These are phyloP conservation scores for Acanthosepion esculentum DNA, from an alignment of 2,888 invertebrate species.

Conservation along the genomic window DNA sequence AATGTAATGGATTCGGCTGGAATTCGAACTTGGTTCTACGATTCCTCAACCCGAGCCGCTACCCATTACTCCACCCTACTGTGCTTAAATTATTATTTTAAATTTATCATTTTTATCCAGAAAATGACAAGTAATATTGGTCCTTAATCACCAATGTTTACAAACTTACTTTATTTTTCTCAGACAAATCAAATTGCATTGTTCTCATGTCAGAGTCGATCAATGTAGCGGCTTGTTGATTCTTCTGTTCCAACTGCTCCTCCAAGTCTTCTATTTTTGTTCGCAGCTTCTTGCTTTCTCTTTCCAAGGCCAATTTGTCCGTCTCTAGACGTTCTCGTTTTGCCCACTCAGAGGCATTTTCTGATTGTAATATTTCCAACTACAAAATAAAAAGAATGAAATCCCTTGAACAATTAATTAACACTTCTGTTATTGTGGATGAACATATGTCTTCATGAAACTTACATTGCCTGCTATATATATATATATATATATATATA, in stretches of 20 bases:
- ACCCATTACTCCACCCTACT: no score
- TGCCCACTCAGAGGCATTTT: slow-evolving; percentile 95
- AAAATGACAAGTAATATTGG: background rate
- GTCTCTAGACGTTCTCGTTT: slow-evolving; percentile 91
- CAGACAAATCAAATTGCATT: slow-evolving; percentile 73
- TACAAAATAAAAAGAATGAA: slow-evolving; percentile 73
- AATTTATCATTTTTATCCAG: no score
- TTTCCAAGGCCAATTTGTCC: slow-evolving; percentile 88
- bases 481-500: no score
- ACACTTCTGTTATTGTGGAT: no score
- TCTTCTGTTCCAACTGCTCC: slow-evolving; percentile 80
- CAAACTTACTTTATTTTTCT: slow-evolving; percentile 73
- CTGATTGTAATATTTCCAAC: slow-evolving; percentile 89
- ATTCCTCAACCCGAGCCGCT: no score
- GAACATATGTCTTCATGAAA: no score
- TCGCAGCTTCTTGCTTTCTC: slow-evolving; percentile 89
- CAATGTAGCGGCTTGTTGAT: slow-evolving; percentile 67
- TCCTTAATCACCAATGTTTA: background rate
- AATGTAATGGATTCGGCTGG: no score
- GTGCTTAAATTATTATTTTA: no score
- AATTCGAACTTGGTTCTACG: no score
- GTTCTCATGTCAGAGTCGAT: slow-evolving; percentile 73
- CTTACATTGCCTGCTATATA: no score
- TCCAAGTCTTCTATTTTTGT: slow-evolving; percentile 82
- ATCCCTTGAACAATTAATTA: no score